phyloP scores from a whole-genome alignment of 1,140 invertebrate genomes.

The Macrobrachium rosenbergii region DNA sequence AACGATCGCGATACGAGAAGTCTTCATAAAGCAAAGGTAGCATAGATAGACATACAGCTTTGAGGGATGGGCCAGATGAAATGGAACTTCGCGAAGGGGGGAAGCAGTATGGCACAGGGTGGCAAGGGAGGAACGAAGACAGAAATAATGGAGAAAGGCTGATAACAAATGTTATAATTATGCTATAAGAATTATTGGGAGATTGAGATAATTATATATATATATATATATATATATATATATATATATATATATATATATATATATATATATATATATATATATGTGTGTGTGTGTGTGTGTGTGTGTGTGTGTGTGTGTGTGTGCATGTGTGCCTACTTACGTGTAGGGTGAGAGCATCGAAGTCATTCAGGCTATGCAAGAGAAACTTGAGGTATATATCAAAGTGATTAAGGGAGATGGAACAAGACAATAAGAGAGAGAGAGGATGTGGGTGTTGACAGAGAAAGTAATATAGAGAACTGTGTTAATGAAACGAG shows the following conservation, averaged over 20 bases:
- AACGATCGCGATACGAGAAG: neutral
- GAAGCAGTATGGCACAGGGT: neutral
- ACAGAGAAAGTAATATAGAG: neutral
- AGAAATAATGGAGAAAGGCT: neutral
- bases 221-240: constrained; percentile 34
- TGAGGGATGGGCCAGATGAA: neutral
- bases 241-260: neutral
- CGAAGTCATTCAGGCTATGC: too few relatives aligned
- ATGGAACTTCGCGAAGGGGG: neutral
- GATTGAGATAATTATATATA: neutral
- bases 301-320: too few relatives aligned
- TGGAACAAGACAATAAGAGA: too few relatives aligned
- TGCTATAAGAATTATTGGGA: neutral
- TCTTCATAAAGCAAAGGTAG: neutral
- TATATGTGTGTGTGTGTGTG: too few relatives aligned
- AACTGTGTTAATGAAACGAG: neutral
- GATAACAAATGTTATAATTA: neutral
- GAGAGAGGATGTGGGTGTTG: too few relatives aligned
- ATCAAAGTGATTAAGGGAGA: too few relatives aligned
- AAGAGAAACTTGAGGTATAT: too few relatives aligned
- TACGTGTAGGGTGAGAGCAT: too few relatives aligned
- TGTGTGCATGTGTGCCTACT: too few relatives aligned
- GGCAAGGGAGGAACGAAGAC: neutral
- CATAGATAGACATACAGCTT: neutral
- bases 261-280: neutral